Conservation (phyloP, 2,888 invertebrate species). For the Halictus ligatus region DNA sequence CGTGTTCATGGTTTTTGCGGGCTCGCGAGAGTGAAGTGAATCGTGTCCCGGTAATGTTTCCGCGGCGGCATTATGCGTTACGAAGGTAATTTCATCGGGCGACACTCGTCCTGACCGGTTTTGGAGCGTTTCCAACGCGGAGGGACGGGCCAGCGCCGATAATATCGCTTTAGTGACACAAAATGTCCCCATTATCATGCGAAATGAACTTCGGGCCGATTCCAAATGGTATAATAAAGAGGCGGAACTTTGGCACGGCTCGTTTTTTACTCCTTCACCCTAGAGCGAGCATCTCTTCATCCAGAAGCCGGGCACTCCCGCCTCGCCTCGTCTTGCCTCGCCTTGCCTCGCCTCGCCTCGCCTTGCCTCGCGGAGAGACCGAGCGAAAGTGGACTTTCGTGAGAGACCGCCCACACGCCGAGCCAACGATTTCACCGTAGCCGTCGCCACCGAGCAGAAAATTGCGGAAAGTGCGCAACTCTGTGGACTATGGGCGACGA, state of each 20-base stretch:
- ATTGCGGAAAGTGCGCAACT: constrained; percentile 57
- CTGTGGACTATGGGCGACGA: constrained; percentile 42
- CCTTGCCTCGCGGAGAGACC: neutral
- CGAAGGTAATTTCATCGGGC: constrained; percentile 76
- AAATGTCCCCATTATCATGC: constrained; percentile 77
- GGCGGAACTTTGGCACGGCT: constrained; percentile 70
- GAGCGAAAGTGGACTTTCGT: constrained; percentile 5
- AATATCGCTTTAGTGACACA: constrained; percentile 79
- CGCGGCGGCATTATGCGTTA: constrained; percentile 56
- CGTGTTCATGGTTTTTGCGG: constrained; percentile 4
- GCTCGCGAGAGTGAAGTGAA: constrained; percentile 6
- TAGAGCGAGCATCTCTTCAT: constrained; percentile 3
- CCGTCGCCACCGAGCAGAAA: constrained; percentile 46
- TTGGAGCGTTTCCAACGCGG: constrained; percentile 77
- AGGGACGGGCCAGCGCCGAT: constrained; percentile 66
- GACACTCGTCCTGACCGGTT: constrained; percentile 77
- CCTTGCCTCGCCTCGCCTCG: too few relatives aligned
- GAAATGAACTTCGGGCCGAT: constrained; percentile 74
- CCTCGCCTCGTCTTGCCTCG: too few relatives aligned
- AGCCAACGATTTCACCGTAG: constrained; percentile 35
- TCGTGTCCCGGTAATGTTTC: constrained; percentile 45
- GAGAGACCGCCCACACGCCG: constrained; percentile 8
- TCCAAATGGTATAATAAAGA: constrained; percentile 76
- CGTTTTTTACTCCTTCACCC: constrained; percentile 53
- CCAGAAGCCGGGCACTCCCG: neutral